These are phyloP conservation scores for Odontophorus gujanensis DNA, from an alignment of 2,113 vertebrate genomes.

Conservation along the genomic window DNA sequence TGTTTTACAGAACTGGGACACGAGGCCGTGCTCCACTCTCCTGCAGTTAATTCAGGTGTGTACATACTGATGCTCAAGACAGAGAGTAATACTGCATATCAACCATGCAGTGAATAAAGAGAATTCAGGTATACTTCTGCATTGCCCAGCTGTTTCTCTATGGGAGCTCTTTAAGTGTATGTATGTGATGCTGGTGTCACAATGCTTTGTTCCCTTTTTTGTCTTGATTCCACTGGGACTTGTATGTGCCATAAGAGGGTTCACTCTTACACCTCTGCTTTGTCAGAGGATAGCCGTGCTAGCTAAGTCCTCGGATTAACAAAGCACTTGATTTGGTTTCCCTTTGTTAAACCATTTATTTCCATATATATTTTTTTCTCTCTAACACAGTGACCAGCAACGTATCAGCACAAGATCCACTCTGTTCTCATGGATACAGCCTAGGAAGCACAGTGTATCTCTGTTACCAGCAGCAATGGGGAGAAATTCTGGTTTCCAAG, in stretches of 20 bases:
- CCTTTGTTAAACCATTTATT: neutral
- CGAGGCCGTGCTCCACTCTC: neutral
- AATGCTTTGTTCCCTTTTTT: neutral
- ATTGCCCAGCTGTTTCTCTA: neutral
- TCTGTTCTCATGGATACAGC: neutral
- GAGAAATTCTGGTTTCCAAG: neutral
- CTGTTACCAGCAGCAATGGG: neutral
- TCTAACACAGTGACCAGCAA: neutral
- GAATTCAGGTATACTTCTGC: neutral
- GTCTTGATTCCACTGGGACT: neutral
- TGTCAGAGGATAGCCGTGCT: neutral
- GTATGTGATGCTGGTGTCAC: neutral
- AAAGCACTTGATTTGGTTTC: neutral
- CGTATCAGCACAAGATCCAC: neutral
- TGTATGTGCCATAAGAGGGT: neutral
- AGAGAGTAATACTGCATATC: neutral
- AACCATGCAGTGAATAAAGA: neutral
- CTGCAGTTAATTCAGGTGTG: neutral
- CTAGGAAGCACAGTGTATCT: neutral
- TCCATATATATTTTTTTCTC: neutral
- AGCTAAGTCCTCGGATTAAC: neutral
- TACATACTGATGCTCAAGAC: rapidly evolving
- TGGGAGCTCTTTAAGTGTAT: neutral
- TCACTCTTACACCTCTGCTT: neutral
- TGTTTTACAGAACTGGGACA: neutral